phyloP scores from a whole-genome alignment of 1,140 invertebrate species.

The Eueides isabella region DNA sequence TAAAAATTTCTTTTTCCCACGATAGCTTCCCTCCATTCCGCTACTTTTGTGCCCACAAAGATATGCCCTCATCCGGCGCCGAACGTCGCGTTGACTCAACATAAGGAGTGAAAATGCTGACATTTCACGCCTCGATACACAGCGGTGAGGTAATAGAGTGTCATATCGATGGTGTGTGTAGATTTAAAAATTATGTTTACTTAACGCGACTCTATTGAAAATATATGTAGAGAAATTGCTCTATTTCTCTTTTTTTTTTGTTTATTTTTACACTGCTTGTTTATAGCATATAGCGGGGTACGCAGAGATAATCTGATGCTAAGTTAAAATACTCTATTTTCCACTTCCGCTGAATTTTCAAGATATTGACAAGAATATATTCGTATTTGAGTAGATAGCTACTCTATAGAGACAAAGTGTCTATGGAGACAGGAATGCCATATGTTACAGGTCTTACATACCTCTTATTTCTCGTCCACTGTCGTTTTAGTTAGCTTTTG shows the following conservation, averaged over 20 bases:
- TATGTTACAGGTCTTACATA: too few relatives aligned
- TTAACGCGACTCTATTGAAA: neutral
- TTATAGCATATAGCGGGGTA: neutral
- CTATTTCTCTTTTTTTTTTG: neutral
- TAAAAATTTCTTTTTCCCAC: too few relatives aligned
- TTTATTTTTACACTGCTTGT: neutral
- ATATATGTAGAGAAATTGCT: neutral
- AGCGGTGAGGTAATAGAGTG: slow-evolving; percentile 15
- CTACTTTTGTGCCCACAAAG: slow-evolving; percentile 26
- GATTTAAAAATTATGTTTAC: neutral
- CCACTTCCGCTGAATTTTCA: neutral
- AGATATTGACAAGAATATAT: too few relatives aligned
- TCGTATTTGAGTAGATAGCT: too few relatives aligned
- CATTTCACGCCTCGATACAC: slow-evolving; percentile 25
- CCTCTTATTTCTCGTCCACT: too few relatives aligned
- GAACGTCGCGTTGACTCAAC: slow-evolving; percentile 39
- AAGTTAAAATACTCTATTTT: neutral
- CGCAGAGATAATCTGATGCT: neutral
- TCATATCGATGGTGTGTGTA: slow-evolving; percentile 15
- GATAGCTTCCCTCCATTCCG: neutral
- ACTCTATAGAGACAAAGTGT: too few relatives aligned
- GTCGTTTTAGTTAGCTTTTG: too few relatives aligned
- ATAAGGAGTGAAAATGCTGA: slow-evolving; percentile 28
- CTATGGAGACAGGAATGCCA: too few relatives aligned
- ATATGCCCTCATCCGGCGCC: slow-evolving; percentile 37